These are phyloP conservation scores for Pimpla rufipes DNA, from an alignment of 2,888 invertebrate species.

Conservation along the genomic window DNA sequence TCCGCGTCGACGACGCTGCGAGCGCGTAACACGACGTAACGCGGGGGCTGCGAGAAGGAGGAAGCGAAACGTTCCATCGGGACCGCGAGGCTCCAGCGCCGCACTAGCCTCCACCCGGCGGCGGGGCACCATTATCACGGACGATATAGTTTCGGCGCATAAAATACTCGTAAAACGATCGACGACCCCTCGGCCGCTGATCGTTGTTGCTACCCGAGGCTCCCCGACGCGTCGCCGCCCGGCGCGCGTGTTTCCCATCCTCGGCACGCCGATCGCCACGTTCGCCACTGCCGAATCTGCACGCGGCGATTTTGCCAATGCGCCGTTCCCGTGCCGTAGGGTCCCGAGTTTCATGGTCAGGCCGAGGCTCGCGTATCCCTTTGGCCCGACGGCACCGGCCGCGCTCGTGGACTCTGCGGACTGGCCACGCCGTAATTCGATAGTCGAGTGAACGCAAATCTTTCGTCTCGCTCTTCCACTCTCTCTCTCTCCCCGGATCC, in stretches of 20 bases:
- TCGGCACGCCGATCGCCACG: not conserved
- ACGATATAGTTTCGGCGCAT: constrained; percentile 69
- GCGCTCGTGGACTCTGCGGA: constrained; percentile 22
- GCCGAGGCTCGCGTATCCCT: constrained; percentile 19
- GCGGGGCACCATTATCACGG: constrained; percentile 62
- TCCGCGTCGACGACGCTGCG: constrained; percentile 51
- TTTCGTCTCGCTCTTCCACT: constrained; percentile 52
- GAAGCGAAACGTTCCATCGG: constrained; percentile 49
- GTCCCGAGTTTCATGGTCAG: constrained; percentile 44
- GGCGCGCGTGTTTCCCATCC: constrained; percentile 19
- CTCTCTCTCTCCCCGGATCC: constrained; percentile 30
- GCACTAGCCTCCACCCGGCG: constrained; percentile 38
- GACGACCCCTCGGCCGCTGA: constrained; percentile 63
- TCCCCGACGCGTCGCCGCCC: constrained; percentile 18
- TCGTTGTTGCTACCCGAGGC: constrained; percentile 61
- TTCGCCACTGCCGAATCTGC: constrained; percentile 11
- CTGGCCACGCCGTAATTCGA: constrained; percentile 79
- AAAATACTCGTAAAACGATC: constrained; percentile 71
- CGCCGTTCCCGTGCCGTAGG: constrained; percentile 19
- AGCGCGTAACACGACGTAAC: constrained; percentile 51
- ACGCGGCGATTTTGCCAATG: constrained; percentile 34
- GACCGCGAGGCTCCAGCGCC: constrained; percentile 38
- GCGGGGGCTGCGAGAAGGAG: constrained; percentile 4
- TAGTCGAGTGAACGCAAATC: constrained; percentile 77
- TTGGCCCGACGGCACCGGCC: constrained; percentile 16